Evolutionary conservation across 2,113 vertebrate genomes (phyloP).

Genomic region (Embiotoca jacksoni): DNA sequence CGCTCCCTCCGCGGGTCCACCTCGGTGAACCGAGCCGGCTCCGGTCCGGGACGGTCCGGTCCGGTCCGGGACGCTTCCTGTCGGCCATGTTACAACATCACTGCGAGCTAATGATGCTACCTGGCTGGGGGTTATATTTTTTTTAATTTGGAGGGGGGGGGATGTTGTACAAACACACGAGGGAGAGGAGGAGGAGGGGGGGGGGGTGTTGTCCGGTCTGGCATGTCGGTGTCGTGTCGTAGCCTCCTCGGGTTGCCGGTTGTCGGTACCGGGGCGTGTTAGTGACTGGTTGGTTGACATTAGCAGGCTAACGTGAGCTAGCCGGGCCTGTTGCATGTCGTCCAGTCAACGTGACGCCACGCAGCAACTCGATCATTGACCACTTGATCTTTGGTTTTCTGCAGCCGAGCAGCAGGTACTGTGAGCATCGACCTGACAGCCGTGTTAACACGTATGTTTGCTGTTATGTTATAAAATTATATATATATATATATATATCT

Average conservation of each 20-base stretch:
- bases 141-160: too few species aligned
- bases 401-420: not conserved
- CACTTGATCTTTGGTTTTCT: not conserved
- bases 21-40: slow-evolving; percentile 78
- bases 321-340: slow-evolving; percentile 76
- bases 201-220: not conserved
- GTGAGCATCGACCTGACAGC: not conserved
- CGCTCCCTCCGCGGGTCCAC: slow-evolving; percentile 36
- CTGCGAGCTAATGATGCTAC: slow-evolving; percentile 55
- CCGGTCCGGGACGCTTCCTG: slow-evolving; percentile 76
- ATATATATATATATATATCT: too few species aligned
- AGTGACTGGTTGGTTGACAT: slow-evolving; percentile 31
- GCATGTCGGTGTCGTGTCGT: not conserved
- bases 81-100: slow-evolving; percentile 81
- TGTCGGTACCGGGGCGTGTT: not conserved
- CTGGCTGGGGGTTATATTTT: not conserved
- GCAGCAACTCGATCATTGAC: slow-evolving; percentile 16
- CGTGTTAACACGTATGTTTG: not conserved
- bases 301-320: slow-evolving; percentile 64
- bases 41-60: slow-evolving; percentile 82
- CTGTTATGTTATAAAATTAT: not conserved
- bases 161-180: not conserved
- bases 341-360: slow-evolving; percentile 55
- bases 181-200: too few species aligned
- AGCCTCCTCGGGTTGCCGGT: not conserved